Conservation (phyloP, 2,797 vertebrate genomes). For the Salmo trutta region DNA sequence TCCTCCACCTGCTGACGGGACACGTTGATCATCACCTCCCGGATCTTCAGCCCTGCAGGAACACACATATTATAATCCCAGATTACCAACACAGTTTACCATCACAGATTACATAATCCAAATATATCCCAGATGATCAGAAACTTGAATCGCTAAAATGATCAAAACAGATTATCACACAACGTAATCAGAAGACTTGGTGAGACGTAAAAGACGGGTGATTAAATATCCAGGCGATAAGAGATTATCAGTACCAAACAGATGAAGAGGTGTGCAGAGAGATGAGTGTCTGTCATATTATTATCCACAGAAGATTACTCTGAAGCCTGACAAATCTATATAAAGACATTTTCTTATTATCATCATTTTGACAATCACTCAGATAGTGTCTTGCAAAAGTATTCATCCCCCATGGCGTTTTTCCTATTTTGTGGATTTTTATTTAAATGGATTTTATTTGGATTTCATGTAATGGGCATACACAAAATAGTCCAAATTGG, state of each 20-base stretch:
- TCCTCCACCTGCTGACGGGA: slow-evolving; percentile 96
- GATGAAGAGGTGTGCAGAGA: slow-evolving; percentile 2
- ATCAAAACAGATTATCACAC: background rate
- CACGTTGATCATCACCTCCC: slow-evolving; percentile 94
- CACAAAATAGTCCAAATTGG: no score
- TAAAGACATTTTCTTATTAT: background rate
- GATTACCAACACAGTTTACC: background rate
- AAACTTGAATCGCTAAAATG: background rate
- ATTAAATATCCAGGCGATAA: slow-evolving; percentile 50
- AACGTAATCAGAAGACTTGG: slow-evolving; percentile 28
- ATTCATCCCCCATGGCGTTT: no score
- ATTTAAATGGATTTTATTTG: no score
- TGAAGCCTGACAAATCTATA: background rate
- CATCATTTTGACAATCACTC: background rate
- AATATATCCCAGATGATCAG: background rate
- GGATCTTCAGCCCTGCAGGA: slow-evolving; percentile 84
- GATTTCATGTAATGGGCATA: no score
- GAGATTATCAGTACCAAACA: slow-evolving; percentile 45
- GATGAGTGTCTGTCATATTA: background rate
- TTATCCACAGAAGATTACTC: background rate
- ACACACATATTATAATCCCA: background rate
- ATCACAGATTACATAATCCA: background rate
- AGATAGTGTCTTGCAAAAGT: background rate
- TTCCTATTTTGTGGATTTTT: no score
- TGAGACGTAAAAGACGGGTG: slow-evolving; percentile 36